A percentile compares a stretch with the other conserved stretches of the same genome.
Evolutionary conservation across 2,113 vertebrate species (phyloP).

Genomic region (Coregonus clupeaformis): DNA sequence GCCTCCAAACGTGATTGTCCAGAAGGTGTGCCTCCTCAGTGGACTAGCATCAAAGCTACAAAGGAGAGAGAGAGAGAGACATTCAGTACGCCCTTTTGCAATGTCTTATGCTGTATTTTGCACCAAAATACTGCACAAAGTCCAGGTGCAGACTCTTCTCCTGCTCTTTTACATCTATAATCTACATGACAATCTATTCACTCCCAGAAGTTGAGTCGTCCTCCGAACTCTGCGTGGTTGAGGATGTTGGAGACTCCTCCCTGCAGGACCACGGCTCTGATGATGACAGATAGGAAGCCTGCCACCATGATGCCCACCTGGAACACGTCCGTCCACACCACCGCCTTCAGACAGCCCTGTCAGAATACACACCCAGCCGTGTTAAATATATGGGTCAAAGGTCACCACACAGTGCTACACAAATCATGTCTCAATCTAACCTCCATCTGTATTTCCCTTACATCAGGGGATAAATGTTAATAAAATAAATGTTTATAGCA

Average conservation of each 20-base stretch:
- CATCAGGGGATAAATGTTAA: too few relatives aligned
- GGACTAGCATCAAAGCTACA: slow-evolving; percentile 87
- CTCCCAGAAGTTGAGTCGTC: slow-evolving; percentile 86
- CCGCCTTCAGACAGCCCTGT: slow-evolving; percentile 89
- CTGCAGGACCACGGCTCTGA: slow-evolving; percentile 76
- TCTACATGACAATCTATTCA: slow-evolving; percentile 66
- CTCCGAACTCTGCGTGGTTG: slow-evolving; percentile 78
- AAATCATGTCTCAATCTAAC: background rate
- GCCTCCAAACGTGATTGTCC: slow-evolving; percentile 87
- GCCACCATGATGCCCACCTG: slow-evolving; percentile 87
- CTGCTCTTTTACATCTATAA: too few relatives aligned
- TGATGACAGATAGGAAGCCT: slow-evolving; percentile 83
- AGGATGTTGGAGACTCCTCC: slow-evolving; percentile 76
- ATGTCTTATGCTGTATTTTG: background rate
- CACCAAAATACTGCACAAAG: too few relatives aligned
- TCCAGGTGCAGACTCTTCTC: too few relatives aligned
- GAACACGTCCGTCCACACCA: slow-evolving; percentile 92
- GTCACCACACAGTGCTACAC: too few relatives aligned
- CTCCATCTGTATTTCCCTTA: background rate
- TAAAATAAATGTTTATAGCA: background rate
- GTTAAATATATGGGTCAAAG: background rate
- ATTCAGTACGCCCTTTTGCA: too few relatives aligned
- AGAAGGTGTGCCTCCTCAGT: slow-evolving; percentile 90
- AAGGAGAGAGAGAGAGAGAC: background rate
- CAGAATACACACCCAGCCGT: slow-evolving; percentile 20